Percentiles rank a stretch among this genome's conserved stretches.
Conservation (phyloP, 2,113 vertebrate species). For the Phyllostomus discolor region DNA sequence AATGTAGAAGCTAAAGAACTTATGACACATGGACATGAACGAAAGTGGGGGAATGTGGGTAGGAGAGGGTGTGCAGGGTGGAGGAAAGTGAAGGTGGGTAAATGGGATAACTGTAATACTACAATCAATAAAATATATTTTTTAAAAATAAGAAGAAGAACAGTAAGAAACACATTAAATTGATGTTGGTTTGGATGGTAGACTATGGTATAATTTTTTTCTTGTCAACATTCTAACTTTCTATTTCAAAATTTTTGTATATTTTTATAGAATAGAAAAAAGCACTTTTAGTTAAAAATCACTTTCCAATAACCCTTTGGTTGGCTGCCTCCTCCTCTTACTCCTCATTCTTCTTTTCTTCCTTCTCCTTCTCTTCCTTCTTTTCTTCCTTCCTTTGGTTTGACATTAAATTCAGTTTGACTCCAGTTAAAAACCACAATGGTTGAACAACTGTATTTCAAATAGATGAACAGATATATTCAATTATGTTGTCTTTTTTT, state of each 20-base stretch:
- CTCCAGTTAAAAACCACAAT: constrained; percentile 24
- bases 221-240: not conserved
- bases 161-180: not conserved
- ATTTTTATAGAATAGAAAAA: not conserved
- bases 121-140: too few species aligned
- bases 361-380: not conserved
- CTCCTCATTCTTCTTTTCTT: not conserved
- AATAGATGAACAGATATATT: constrained; percentile 10
- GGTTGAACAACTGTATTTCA: not conserved
- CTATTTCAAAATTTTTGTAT: not conserved
- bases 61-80: too few species aligned
- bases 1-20: too few species aligned
- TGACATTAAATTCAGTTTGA: constrained; percentile 8
- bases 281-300: not conserved
- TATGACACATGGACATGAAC: too few species aligned
- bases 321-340: not conserved
- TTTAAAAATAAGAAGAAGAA: not conserved
- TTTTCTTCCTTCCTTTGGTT: not conserved
- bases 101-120: too few species aligned
- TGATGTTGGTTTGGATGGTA: not conserved
- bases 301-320: not conserved
- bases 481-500: constrained; percentile 23
- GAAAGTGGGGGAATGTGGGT: too few species aligned
- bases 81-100: too few species aligned
- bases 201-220: not conserved